These are phyloP conservation scores for Temnothorax longispinosus DNA, from an alignment of 1,140 invertebrate species.

Conservation along the genomic window DNA sequence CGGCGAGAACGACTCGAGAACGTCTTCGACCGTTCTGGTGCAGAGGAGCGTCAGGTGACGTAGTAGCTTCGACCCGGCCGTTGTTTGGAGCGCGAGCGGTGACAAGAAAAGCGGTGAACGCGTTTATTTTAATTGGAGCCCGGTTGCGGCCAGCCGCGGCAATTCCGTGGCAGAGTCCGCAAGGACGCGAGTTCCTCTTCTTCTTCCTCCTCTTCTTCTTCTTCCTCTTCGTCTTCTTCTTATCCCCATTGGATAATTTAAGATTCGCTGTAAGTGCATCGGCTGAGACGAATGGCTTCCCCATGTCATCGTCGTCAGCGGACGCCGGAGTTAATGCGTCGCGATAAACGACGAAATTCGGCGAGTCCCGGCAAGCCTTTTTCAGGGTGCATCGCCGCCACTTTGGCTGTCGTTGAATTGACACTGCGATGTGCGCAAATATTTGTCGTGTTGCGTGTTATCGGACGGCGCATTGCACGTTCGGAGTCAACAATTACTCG, in stretches of 20 bases:
- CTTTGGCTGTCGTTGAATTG: background rate
- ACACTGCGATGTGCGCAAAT: background rate
- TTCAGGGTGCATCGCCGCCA: slow-evolving; percentile 7
- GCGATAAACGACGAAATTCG: slow-evolving; percentile 25
- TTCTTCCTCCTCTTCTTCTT: slow-evolving; percentile 7
- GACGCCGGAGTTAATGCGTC: slow-evolving; percentile 9
- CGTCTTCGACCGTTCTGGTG: slow-evolving; percentile 17
- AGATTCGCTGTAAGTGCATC: slow-evolving; percentile 71
- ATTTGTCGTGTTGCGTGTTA: background rate
- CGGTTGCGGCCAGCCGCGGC: slow-evolving; percentile 17
- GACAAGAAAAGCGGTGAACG: slow-evolving; percentile 75
- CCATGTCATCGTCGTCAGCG: slow-evolving; percentile 56
- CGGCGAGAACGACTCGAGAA: slow-evolving; percentile 15
- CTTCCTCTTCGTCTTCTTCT: slow-evolving; percentile 9
- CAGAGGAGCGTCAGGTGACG: slow-evolving; percentile 54
- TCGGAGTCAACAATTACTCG: background rate
- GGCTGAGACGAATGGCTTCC: slow-evolving; percentile 68
- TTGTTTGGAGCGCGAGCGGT: slow-evolving; percentile 51
- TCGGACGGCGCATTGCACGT: background rate
- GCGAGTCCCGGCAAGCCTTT: background rate
- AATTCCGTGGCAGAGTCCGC: slow-evolving; percentile 46
- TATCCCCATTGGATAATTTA: slow-evolving; percentile 69
- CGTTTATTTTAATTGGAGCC: slow-evolving; percentile 76
- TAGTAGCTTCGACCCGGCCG: slow-evolving; percentile 43
- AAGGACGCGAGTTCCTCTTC: slow-evolving; percentile 65